Evolutionary conservation across 1,140 invertebrate genomes (phyloP), one percentile per base, ranked within the genome.

Genomic region (Plectrocnemia conspersa): DNA sequence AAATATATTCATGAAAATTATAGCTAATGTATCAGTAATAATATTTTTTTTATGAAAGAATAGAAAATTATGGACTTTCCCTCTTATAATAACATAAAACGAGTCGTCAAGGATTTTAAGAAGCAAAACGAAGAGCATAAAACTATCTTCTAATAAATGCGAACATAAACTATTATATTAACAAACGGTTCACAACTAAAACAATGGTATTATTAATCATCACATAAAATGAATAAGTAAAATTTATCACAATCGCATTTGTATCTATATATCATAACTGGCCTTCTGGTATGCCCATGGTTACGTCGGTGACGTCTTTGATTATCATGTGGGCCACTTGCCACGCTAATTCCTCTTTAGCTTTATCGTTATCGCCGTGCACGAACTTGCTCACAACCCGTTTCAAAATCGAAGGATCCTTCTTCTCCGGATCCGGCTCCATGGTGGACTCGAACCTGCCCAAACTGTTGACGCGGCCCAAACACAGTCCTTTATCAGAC

Each of bases 271-370:
- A 63, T 72, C 70, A 66, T 68, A 67, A 54, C 36, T 71, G 67
- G 66, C 68, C 69, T 42, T 76, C 72, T 50, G 71, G 72, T 67
- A 70, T 72, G 58, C 75, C 80, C 67, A 89, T 77, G 19, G 92
- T 94, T 54, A 94, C 77, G 66, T 82, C 87, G 22, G 89, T 93
- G 23, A 96, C 87, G 75, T 93, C 91, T 71, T 87, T 90, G 24
- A 96, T 82, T 64, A 96, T 94, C 89, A 93, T 94, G 72, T 93
- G 89, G 15, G 93, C 91, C 55, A 96, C 86, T 74, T 91, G 88
- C 87, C 91, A 91, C 22, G 93, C 93, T 77, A 94, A 85, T 67
- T 94, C 91, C 73, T 96, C 91, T 74, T 93, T 89, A 33, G 86
- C 84, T 81, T 91, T 89, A 63, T 89, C 84, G 69, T 89, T 84